Conservation (phyloP, 2,888 invertebrate genomes). For the Lithodes maja region DNA sequence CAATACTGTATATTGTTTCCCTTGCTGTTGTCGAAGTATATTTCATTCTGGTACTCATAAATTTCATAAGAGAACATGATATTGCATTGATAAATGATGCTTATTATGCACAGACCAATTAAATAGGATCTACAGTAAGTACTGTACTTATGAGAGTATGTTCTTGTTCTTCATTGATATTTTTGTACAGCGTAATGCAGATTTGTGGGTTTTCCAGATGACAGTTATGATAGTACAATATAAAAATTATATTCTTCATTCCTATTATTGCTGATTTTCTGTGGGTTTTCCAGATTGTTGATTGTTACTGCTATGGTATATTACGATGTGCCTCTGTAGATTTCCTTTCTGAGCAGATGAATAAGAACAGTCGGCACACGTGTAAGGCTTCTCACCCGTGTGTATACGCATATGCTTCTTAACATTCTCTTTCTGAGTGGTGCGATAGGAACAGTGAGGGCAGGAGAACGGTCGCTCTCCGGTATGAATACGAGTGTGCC, state of each 20-base stretch:
- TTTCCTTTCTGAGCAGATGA: constrained; percentile 40
- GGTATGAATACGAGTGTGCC: constrained; percentile 46
- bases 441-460: constrained; percentile 38
- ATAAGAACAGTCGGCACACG: constrained; percentile 31
- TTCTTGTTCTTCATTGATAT: too few species aligned
- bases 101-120: too few species aligned
- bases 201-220: too few species aligned
- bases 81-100: too few species aligned
- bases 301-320: not conserved
- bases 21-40: too few species aligned
- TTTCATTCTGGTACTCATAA: too few species aligned
- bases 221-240: too few species aligned
- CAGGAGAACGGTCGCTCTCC: constrained; percentile 52
- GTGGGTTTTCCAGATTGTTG: not conserved
- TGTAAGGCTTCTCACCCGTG: constrained; percentile 48
- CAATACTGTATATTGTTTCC: too few species aligned
- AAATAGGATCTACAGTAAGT: too few species aligned
- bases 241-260: not conserved
- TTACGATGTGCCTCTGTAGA: constrained; percentile 33
- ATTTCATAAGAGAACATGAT: too few species aligned
- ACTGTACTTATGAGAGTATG: too few species aligned
- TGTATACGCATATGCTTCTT: constrained; percentile 47
- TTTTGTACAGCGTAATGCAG: too few species aligned
- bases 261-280: not conserved
- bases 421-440: constrained; percentile 44